These are phyloP conservation scores for Pogonophryne albipinna DNA, from an alignment of 2,797 vertebrate species.

Conservation along the genomic window DNA sequence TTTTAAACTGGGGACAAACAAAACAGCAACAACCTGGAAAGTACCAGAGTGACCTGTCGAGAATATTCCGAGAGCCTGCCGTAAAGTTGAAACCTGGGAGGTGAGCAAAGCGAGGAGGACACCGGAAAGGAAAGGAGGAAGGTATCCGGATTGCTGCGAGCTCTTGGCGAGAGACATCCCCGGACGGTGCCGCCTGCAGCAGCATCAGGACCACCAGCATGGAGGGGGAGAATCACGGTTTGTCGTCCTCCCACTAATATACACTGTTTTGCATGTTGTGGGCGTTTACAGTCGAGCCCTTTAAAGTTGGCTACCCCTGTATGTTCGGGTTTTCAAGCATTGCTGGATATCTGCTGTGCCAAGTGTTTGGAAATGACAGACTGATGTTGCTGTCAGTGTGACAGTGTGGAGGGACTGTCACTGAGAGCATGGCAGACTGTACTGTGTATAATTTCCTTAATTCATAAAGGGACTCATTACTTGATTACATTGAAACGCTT, in stretches of 20 bases:
- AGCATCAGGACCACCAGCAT: constrained; percentile 76
- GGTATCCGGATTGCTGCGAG: constrained; percentile 61
- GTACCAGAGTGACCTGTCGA: constrained; percentile 1
- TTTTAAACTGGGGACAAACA: background rate
- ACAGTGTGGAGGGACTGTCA: constrained; percentile 5
- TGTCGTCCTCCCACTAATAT: constrained; percentile 35
- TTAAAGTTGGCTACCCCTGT: background rate
- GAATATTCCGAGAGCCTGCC: background rate
- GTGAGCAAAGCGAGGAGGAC: constrained; percentile 4
- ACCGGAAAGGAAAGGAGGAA: constrained; percentile 12
- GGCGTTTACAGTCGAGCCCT: background rate
- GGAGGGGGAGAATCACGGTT: constrained; percentile 80
- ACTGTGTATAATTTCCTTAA: background rate
- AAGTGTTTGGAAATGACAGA: constrained; percentile 15
- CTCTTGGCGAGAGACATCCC: constrained; percentile 41
- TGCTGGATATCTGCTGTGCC: constrained; percentile 13
- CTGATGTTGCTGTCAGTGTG: constrained; percentile 28
- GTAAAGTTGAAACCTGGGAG: background rate
- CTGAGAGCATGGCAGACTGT: constrained; percentile 5
- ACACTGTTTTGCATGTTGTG: background rate
- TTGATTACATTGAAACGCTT: background rate
- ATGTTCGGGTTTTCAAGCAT: background rate
- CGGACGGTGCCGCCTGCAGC: constrained; percentile 63
- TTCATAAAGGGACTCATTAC: background rate
- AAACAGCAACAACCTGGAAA: constrained; percentile 42